Base-by-base conservation (phyloP, 2,797 vertebrate species). In the Pangasius sanitwongsei region DNA sequence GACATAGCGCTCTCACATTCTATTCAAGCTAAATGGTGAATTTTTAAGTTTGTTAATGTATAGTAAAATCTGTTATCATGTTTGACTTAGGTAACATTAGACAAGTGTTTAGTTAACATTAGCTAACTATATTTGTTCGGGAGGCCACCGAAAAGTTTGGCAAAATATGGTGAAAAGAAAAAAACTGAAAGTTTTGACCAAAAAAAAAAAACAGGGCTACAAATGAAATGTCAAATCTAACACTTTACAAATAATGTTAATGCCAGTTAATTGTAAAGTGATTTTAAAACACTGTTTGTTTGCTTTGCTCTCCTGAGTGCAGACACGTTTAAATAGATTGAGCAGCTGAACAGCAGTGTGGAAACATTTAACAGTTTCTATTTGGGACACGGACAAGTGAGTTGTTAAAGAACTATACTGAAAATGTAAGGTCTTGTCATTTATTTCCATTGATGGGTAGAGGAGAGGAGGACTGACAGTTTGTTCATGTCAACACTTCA, bases 401-500 rank as follows among this genome's bases (percentile, higher is more conserved):
- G 20, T 57, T 59, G 53, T 59, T 23, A 37, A 81, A 59, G 16
- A 82, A 82, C 18, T 55, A 2, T 34, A 57, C 18, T 12, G 18
- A 18, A 77, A 77, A 78, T 78, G 48, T 31, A 55, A 65, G 13
- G 1, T 48, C 16, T 84, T 84, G 41, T 16, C 12, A 15, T 84
- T 53, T 84, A 4, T 67, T 53, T 84, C 8, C 41, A 84, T 13
- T 6, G 31, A 84, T 44, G 41, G 3, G 12, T 67, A 84, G n/a
- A 84, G 83, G 18, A 83, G 15, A 8, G 34, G 3, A 84, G 16
- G 44, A 84, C 83, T 84, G 63, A 84, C 82, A 50, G 18, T 50
- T 84, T 50, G 37, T 48, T 63, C 59, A 41, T 83, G 18, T 82
- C 20, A 2, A 59, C 37, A 28, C 13, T 2, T n/a, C 41, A 41